phyloP scores from a whole-genome alignment of 2,888 invertebrate genomes.

The Noctua janthe region DNA sequence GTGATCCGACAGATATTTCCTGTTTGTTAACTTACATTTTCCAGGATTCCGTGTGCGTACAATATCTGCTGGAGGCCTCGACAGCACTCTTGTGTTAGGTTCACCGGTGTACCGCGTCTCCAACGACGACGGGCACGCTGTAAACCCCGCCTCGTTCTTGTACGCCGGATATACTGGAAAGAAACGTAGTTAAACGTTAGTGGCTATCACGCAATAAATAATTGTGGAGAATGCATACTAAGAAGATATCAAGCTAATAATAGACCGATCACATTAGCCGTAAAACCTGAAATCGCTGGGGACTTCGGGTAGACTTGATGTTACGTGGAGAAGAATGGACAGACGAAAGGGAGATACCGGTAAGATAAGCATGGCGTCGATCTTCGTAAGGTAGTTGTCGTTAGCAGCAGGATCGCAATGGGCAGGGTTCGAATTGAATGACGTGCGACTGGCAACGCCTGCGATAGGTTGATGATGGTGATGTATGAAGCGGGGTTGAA shows the following conservation, averaged over 20 bases:
- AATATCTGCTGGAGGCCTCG: constrained; percentile 93
- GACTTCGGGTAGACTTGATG: neutral
- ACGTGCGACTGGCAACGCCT: too few relatives aligned
- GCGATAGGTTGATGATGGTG: neutral
- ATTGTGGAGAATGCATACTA: neutral
- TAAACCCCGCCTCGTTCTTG: constrained; percentile 88
- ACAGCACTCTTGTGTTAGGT: constrained; percentile 92
- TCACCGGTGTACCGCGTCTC: constrained; percentile 94
- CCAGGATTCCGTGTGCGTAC: constrained; percentile 92
- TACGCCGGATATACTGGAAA: constrained; percentile 87
- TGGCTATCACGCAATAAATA: neutral
- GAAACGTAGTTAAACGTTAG: neutral
- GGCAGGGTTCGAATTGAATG: too few relatives aligned
- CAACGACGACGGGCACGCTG: constrained; percentile 83
- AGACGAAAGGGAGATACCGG: neutral
- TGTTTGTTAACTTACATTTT: constrained; percentile 77
- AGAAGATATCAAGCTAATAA: neutral
- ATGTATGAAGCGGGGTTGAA: too few relatives aligned
- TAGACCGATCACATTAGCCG: neutral
- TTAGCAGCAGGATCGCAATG: neutral
- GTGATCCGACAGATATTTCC: too few relatives aligned
- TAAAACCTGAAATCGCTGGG: neutral
- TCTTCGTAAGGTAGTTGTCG: neutral
- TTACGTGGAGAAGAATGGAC: neutral
- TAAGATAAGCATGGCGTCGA: neutral